These are phyloP conservation scores for Phymatocera aterrima DNA, from an alignment of 2,888 invertebrate genomes.

Conservation along the genomic window DNA sequence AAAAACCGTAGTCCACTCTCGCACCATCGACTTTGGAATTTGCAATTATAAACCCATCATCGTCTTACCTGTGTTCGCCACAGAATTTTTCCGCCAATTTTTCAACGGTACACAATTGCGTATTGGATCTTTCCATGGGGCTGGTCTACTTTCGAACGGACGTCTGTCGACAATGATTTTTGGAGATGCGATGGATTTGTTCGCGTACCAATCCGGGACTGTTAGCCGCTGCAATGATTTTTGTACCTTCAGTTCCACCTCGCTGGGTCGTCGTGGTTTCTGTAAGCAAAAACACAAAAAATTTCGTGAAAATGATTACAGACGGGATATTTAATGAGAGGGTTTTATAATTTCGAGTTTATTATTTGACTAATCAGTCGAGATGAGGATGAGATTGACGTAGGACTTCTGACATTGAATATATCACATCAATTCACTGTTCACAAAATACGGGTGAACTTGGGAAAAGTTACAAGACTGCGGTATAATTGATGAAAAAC, in stretches of 20 bases:
- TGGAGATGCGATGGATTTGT: constrained; percentile 57
- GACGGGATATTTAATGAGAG: not conserved
- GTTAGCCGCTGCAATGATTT: constrained; percentile 58
- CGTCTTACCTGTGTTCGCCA: not conserved
- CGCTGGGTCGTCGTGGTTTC: constrained; percentile 54
- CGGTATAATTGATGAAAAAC: constrained; percentile 18
- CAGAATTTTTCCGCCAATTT: not conserved
- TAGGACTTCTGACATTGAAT: not conserved
- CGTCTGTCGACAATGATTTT: constrained; percentile 57
- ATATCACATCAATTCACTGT: not conserved
- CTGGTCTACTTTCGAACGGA: constrained; percentile 58
- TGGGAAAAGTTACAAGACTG: not conserved
- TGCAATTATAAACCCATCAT: not conserved
- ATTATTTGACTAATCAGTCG: not conserved
- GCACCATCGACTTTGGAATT: not conserved
- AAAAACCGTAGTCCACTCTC: not conserved
- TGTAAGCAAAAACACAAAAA: too few relatives aligned
- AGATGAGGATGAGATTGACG: not conserved
- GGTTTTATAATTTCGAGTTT: not conserved
- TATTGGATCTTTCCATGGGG: constrained; percentile 56
- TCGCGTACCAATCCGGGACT: constrained; percentile 64
- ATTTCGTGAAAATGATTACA: not conserved
- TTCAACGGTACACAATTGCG: not conserved
- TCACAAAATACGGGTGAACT: not conserved
- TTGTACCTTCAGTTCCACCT: constrained; percentile 61